A percentile compares a stretch with the other conserved stretches of the same genome.
Evolutionary conservation across 1,140 invertebrate species (phyloP).

Genomic region (Wiebesia pumilae): DNA sequence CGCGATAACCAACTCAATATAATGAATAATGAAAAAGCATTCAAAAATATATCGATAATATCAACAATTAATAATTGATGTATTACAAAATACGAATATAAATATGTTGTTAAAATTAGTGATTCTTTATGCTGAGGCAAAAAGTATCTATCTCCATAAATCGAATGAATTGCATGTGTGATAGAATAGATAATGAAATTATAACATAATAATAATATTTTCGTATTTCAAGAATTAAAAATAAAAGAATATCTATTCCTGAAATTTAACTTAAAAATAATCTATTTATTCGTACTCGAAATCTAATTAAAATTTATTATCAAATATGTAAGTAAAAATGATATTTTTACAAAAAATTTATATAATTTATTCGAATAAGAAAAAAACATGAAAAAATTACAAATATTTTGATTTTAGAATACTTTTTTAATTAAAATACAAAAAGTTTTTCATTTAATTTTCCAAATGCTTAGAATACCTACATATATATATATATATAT

Average conservation of each 20-base stretch:
- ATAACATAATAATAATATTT: neutral
- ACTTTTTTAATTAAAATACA: neutral
- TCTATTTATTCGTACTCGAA: too few species aligned
- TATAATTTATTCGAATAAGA: neutral
- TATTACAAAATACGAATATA: neutral
- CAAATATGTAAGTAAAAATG: neutral
- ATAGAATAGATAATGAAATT: neutral
- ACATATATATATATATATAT: too few species aligned
- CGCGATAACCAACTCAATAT: neutral
- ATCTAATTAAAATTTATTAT: neutral
- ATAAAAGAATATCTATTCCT: neutral
- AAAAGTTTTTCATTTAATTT: neutral
- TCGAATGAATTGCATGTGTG: neutral
- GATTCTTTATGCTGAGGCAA: neutral
- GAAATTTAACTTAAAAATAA: neutral
- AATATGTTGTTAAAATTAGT: neutral
- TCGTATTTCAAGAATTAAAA: neutral
- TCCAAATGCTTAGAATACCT: conserved; percentile 7
- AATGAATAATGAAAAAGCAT: neutral
- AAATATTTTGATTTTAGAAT: too few species aligned
- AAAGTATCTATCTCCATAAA: neutral
- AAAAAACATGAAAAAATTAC: neutral
- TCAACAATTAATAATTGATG: neutral
- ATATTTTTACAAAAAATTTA: too few species aligned
- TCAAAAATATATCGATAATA: neutral